These are phyloP conservation scores for Madoqua kirkii DNA, from an alignment of 2,113 vertebrate genomes.

Conservation along the genomic window DNA sequence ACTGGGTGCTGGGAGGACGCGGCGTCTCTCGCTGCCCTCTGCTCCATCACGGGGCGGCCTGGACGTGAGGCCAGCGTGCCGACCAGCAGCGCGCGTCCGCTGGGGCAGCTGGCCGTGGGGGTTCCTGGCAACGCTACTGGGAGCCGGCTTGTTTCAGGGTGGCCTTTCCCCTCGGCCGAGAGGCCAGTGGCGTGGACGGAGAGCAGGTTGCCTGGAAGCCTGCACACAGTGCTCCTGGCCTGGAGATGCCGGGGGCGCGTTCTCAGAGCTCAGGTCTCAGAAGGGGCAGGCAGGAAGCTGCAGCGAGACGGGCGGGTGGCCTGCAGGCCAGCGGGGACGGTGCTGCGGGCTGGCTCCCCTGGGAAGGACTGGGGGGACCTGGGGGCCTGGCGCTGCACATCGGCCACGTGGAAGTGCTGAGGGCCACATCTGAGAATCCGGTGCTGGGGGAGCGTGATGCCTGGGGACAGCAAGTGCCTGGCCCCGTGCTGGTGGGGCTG, in stretches of 20 bases:
- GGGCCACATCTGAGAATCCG: background rate
- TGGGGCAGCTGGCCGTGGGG: conserved; percentile 68
- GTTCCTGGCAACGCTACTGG: conserved; percentile 75
- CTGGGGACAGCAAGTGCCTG: accelerated
- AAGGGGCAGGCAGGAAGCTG: background rate
- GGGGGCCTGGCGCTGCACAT: accelerated
- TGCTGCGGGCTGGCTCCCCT: background rate
- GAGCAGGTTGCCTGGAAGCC: background rate
- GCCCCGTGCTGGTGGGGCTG: background rate
- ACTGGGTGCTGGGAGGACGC: conserved; percentile 74
- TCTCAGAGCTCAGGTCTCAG: background rate
- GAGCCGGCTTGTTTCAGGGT: conserved; percentile 63
- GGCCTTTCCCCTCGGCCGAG: conserved; percentile 72
- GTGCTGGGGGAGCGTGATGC: accelerated
- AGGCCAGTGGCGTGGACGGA: conserved; percentile 71
- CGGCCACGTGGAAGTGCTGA: accelerated
- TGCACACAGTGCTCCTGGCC: background rate
- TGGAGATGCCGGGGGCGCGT: background rate
- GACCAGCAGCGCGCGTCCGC: conserved; percentile 68
- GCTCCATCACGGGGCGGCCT: conserved; percentile 74
- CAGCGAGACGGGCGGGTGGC: background rate
- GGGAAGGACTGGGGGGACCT: background rate
- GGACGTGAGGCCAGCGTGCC: conserved; percentile 72
- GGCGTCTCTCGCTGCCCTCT: conserved; percentile 75
- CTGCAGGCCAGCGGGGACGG: background rate